These are phyloP conservation scores for Anniella stebbinsi DNA, from an alignment of 2,797 vertebrate species.

Conservation along the genomic window DNA sequence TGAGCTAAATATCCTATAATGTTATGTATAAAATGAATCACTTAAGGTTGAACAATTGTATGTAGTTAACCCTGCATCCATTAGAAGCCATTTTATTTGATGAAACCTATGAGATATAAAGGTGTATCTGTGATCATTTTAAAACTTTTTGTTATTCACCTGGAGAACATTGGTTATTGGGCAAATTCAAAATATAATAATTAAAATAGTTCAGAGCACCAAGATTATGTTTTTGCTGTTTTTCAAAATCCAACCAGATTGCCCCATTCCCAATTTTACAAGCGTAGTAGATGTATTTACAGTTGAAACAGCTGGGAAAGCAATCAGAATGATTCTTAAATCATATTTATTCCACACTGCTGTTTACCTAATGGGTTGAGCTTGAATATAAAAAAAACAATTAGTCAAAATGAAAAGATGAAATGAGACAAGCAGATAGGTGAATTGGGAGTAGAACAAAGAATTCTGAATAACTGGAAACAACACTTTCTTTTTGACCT, in stretches of 20 bases:
- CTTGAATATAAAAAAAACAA: neutral
- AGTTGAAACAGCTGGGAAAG: neutral
- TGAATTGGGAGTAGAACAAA: neutral
- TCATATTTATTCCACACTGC: neutral
- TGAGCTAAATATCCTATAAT: constrained; percentile 59
- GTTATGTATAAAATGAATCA: constrained; percentile 55
- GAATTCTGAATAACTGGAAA: neutral
- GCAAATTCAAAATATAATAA: too few species aligned
- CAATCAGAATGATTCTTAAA: neutral
- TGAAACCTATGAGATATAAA: neutral
- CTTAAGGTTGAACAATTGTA: constrained; percentile 35
- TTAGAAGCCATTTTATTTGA: constrained; percentile 3
- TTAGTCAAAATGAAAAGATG: neutral
- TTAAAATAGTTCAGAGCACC: neutral
- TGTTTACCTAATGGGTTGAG: neutral
- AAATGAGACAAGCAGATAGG: neutral
- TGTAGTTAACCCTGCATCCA: neutral
- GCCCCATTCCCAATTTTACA: neutral
- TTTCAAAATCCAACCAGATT: constrained; percentile 21
- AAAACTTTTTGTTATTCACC: too few species aligned
- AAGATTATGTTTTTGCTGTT: neutral
- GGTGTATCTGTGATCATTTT: neutral
- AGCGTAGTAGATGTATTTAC: neutral
- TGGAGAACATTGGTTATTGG: too few species aligned
- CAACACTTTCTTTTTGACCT: neutral